Evolutionary conservation across 2,888 invertebrate genomes (phyloP), one percentile per base, ranked within the genome.

Genomic region (Phyllotreta cruciferae): DNA sequence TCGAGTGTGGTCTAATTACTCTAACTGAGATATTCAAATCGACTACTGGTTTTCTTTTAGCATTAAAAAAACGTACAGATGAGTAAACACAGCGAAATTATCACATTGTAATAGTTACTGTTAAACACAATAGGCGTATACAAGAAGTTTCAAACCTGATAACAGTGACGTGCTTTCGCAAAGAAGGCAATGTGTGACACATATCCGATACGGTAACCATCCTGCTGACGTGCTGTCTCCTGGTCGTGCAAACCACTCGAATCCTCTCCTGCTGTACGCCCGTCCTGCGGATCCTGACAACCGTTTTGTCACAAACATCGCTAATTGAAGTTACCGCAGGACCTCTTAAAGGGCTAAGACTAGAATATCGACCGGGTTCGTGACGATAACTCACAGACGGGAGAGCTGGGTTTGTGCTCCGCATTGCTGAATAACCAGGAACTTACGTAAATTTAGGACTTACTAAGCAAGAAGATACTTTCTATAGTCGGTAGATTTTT

Each of bases 111-210:
- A n/a, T n/a, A n/a, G n/a, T n/a, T n/a, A n/a, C 24, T 24, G 24
- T 24, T 24, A 24, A 24, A 24, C 24, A 24, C 24, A 24, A 24
- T 4, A 24, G 24, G 4, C 4, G 1, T 24, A 24, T 24, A 24
- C 24, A 24, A 24, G 24, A 24, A 24, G 24, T 24, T 49, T 55
- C 71, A 64, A 77, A 81, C 81, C 81, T 81, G 76, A 81, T 78
- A 60, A 81, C 78, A 50, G 81, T 80, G 67, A 81, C 78, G 75
- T 81, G 81, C 71, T 80, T 81, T 72, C 80, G 74, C 37, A 80
- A 72, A 35, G 80, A 79, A 56, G 80, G 79, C 62, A 80, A 68
- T 13, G 74, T 73, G 42, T 78, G 75, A 62, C 78, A 79, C 9
- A 77, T 75, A 64, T 81, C 81, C 13, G 78, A 77, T 44, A 81